Percentiles rank a stretch among this genome's conserved stretches.
phyloP scores from a whole-genome alignment of 64 coral and sea anemone species.

The Montipora cactus region DNA sequence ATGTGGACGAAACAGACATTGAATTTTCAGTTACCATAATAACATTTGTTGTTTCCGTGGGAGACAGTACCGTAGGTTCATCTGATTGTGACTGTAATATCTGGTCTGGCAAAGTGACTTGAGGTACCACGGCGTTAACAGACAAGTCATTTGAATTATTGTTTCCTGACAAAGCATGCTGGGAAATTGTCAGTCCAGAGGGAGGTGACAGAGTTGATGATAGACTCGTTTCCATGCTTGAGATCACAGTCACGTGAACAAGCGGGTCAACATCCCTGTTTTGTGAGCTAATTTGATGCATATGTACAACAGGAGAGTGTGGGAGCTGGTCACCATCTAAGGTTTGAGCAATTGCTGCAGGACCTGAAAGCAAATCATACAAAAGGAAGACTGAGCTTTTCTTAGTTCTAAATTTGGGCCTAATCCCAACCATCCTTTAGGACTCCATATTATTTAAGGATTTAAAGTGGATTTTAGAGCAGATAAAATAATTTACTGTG shows the following conservation, averaged over 20 bases:
- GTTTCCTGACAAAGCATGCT: slow-evolving; percentile 28
- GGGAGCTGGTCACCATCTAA: slow-evolving; percentile 59
- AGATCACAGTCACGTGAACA: slow-evolving; percentile 15
- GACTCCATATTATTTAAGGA: too few species aligned
- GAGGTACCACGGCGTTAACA: slow-evolving; percentile 57
- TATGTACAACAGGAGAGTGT: slow-evolving; percentile 34
- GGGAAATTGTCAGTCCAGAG: not conserved
- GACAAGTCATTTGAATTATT: slow-evolving; percentile 34
- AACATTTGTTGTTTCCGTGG: slow-evolving; percentile 15
- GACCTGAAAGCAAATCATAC: slow-evolving; percentile 12
- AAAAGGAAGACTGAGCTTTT: not conserved
- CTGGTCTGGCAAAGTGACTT: slow-evolving; percentile 71
- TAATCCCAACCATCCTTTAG: too few species aligned
- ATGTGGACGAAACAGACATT: slow-evolving; percentile 10
- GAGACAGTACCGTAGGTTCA: slow-evolving; percentile 50
- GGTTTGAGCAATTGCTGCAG: slow-evolving; percentile 71
- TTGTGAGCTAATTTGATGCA: slow-evolving; percentile 30
- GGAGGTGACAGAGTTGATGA: slow-evolving; percentile 5
- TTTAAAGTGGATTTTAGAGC: too few species aligned
- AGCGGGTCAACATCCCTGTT: slow-evolving; percentile 33
- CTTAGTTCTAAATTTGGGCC: not conserved
- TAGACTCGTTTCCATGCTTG: slow-evolving; percentile 20
- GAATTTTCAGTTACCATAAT: slow-evolving; percentile 42
- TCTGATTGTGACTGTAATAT: slow-evolving; percentile 76
- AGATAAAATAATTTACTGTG: not conserved